Conservation (phyloP, 1,140 invertebrate genomes). For the Hydropsyche tenuis region DNA sequence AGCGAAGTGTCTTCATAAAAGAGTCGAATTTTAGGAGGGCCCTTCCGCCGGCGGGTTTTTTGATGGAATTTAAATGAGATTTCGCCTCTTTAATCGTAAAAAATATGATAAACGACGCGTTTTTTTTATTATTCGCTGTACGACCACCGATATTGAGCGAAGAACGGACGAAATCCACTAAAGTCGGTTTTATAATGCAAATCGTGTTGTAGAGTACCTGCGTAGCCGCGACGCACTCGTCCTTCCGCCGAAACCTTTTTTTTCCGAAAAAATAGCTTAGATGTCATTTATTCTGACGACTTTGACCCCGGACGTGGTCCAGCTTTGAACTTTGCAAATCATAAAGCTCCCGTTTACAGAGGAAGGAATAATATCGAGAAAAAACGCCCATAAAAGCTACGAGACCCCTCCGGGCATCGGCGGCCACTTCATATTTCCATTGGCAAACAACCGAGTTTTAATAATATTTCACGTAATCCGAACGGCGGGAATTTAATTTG, state of each 20-base stretch:
- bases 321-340: conserved; percentile 43
- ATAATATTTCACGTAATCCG: conserved; percentile 30
- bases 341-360: neutral
- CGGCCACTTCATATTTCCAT: conserved; percentile 35
- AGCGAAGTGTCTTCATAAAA: conserved; percentile 42
- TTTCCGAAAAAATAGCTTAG: conserved; percentile 36
- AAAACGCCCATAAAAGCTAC: conserved; percentile 21
- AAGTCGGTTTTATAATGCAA: conserved; percentile 47
- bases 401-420: neutral
- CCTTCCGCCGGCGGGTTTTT: conserved; percentile 15
- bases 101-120: conserved; percentile 41
- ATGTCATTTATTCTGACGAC: conserved; percentile 48
- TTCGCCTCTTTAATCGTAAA: conserved; percentile 41
- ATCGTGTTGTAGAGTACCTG: conserved; percentile 33
- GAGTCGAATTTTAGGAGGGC: conserved; percentile 36
- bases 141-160: conserved; percentile 18
- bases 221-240: neutral
- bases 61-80: conserved; percentile 42
- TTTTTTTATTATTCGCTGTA: conserved; percentile 13
- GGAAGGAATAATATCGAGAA: neutral
- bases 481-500: conserved; percentile 21
- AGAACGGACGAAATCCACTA: conserved; percentile 22
- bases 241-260: conserved; percentile 11
- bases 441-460: conserved; percentile 35
- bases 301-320: conserved; percentile 30